Evolutionary conservation across 2,888 invertebrate species (phyloP).

Genomic region (Volucella zonaria): DNA sequence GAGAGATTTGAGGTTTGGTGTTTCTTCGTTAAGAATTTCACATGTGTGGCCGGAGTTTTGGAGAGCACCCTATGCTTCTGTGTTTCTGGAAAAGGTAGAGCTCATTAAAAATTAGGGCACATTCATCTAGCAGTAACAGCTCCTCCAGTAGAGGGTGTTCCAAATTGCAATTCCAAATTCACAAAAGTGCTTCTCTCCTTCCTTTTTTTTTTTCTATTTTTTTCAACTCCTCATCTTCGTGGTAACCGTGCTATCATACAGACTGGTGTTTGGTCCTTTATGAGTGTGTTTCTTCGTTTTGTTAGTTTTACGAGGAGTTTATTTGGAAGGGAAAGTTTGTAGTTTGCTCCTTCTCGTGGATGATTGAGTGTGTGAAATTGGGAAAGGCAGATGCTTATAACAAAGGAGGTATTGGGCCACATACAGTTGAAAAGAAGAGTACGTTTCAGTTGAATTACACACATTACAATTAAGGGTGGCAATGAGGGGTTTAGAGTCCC

Average conservation of each 20-base stretch:
- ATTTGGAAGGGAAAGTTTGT: constrained; percentile 21
- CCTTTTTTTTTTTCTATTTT: neutral
- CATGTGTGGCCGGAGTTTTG: too few species aligned
- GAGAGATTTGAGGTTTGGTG: neutral
- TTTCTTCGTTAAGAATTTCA: too few species aligned
- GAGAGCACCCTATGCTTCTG: neutral
- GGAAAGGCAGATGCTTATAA: constrained; percentile 5
- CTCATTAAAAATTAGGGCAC: constrained; percentile 29
- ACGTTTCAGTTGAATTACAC: neutral
- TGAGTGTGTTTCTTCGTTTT: constrained; percentile 20
- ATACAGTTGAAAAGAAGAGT: neutral
- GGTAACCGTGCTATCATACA: too few species aligned
- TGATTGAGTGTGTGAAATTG: constrained; percentile 37
- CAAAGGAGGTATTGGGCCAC: constrained; percentile 2
- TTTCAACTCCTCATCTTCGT: too few species aligned
- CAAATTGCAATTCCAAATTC: too few species aligned
- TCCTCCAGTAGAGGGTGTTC: too few species aligned
- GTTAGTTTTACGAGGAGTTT: constrained; percentile 18
- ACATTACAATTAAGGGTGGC: constrained; percentile 20
- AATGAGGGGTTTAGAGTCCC: neutral
- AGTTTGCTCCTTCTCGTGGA: neutral
- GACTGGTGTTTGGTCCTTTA: neutral
- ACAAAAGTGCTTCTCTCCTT: neutral
- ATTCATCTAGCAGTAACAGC: neutral
- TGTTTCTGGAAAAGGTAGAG: neutral